Percentiles rank a stretch among this genome's conserved stretches.
These are phyloP conservation scores for Cataglyphis hispanica DNA, from an alignment of 1,140 invertebrate genomes.

Conservation along the genomic window DNA sequence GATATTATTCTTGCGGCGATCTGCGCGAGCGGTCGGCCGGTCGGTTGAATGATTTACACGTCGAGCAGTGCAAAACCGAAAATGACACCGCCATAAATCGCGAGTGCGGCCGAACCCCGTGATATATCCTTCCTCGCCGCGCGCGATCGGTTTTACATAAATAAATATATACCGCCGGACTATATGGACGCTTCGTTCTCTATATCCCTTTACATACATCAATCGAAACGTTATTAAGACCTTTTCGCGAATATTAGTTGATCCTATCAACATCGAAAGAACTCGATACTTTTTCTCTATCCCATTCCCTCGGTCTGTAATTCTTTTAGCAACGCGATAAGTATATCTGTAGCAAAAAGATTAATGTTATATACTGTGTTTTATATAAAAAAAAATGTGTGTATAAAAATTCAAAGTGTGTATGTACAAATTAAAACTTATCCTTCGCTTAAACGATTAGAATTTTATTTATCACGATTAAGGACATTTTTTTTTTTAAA, in stretches of 20 bases:
- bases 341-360: neutral
- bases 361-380: neutral
- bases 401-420: neutral
- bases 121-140: constrained; percentile 66
- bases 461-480: neutral
- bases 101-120: constrained; percentile 54
- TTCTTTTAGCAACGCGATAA: neutral
- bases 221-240: constrained; percentile 54
- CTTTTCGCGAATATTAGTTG: constrained; percentile 8
- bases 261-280: constrained; percentile 10
- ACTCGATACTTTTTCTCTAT: neutral
- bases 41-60: constrained; percentile 64
- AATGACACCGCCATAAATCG: constrained; percentile 75
- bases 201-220: constrained; percentile 18
- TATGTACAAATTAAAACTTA: too few relatives aligned
- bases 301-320: neutral
- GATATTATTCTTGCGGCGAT: constrained; percentile 66
- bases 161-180: constrained; percentile 75
- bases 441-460: neutral
- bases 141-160: constrained; percentile 74
- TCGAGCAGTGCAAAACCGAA: constrained; percentile 65
- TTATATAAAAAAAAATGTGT: neutral
- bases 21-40: constrained; percentile 30
- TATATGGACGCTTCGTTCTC: constrained; percentile 19
- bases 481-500: neutral